A percentile compares a stretch with the other conserved stretches of the same genome.
phyloP scores from a whole-genome alignment of 2,888 invertebrate genomes.

The Euzophera pinguis region DNA sequence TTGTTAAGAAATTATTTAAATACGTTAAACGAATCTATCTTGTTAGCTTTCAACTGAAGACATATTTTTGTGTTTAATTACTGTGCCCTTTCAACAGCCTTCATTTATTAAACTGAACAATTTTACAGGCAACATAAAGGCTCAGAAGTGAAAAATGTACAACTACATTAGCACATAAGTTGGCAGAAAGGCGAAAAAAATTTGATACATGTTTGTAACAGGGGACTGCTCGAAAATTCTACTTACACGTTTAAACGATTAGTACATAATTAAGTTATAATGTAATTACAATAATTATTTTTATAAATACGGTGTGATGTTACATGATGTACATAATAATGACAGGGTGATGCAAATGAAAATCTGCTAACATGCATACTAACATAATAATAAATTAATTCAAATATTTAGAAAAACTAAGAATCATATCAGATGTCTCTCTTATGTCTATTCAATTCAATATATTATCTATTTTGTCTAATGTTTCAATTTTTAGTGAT shows the following conservation, averaged over 20 bases:
- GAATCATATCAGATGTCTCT: neutral
- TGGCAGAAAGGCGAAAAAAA: too few relatives aligned
- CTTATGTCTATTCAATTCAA: neutral
- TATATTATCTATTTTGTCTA: neutral
- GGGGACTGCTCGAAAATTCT: neutral
- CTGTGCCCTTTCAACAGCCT: too few relatives aligned
- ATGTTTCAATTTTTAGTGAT: neutral
- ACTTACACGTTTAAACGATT: neutral
- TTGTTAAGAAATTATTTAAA: too few relatives aligned
- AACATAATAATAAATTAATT: neutral
- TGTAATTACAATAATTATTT: neutral
- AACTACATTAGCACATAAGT: too few relatives aligned
- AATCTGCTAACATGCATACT: neutral
- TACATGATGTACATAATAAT: neutral
- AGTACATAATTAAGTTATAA: neutral
- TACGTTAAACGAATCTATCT: too few relatives aligned
- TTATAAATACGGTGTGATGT: constrained; percentile 10
- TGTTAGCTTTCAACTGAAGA: too few relatives aligned
- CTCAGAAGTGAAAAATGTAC: too few relatives aligned
- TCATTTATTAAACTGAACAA: too few relatives aligned
- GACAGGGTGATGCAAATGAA: neutral
- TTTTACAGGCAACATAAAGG: too few relatives aligned
- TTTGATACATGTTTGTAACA: too few relatives aligned
- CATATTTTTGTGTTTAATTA: too few relatives aligned
- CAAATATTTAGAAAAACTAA: neutral